Evolutionary conservation across 2,888 invertebrate species (phyloP).

Genomic region (Dolichomitus sp.): DNA sequence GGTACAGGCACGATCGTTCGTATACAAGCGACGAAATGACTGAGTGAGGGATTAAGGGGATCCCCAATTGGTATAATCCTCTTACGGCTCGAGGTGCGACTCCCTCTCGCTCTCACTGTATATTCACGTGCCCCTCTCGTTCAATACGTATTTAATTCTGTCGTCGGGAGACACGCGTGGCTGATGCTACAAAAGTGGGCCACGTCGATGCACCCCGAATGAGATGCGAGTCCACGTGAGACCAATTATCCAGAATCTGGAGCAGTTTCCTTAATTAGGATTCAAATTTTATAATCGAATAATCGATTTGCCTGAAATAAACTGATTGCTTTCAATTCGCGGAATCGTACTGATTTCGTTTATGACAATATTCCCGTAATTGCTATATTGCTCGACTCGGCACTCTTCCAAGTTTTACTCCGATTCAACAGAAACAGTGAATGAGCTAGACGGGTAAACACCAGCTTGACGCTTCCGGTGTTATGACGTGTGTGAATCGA

Average conservation of each 20-base stretch:
- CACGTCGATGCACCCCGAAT: conserved; percentile 16
- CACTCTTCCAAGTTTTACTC: conserved; percentile 45
- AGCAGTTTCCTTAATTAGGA: conserved; percentile 1
- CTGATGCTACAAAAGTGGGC: conserved; percentile 34
- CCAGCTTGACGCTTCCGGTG: conserved; percentile 40
- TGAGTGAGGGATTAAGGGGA: conserved; percentile 64
- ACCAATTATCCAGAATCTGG: conserved; percentile 15
- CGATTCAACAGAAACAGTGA: conserved; percentile 50
- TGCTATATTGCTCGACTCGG: conserved; percentile 17
- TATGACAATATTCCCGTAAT: conserved; percentile 16
- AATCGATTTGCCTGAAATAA: conserved; percentile 22
- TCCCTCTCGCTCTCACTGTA: conserved; percentile 30
- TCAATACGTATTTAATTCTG: conserved; percentile 62
- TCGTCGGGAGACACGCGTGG: conserved; percentile 30
- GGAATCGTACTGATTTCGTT: conserved; percentile 3
- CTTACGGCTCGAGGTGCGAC: conserved; percentile 28
- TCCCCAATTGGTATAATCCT: conserved; percentile 70
- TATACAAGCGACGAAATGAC: conserved; percentile 51
- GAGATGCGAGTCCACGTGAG: conserved; percentile 37
- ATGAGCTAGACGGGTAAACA: conserved; percentile 46
- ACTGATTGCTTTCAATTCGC: conserved; percentile 10
- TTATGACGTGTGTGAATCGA: conserved; percentile 17
- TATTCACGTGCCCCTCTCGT: conserved; percentile 64
- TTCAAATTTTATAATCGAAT: conserved; percentile 27
- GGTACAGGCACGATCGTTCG: conserved; percentile 28